Evolutionary conservation across 2,113 vertebrate genomes (phyloP), one percentile per base, ranked within the genome.

Genomic region (Paraplagusia blochii): DNA sequence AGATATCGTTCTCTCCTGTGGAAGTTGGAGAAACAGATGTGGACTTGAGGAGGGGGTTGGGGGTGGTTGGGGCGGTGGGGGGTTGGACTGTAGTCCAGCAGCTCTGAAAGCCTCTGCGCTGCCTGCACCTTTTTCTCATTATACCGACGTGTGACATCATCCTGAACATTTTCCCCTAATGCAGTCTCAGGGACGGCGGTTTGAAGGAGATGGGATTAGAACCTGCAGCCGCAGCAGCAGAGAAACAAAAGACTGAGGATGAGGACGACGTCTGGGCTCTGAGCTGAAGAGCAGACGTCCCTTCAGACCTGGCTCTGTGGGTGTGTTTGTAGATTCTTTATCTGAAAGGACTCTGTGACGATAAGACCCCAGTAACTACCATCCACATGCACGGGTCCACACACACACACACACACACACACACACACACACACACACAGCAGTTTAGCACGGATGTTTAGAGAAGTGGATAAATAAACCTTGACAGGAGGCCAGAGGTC

Each of bases 21-120:
- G 48, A 63, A 74, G 76, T 84, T 81, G 64, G 77, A 53, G 79
- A 86, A 86, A 68, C 82, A 87, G 82, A 88, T 87, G 85, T 87
- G 83, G 74, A 93, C 92, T 70, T 35, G 88, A 12, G 29, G 19
- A 88, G 54, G 83, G 90, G 55, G 88, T 86, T 12, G 88, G 86
- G 0, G 92, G 92, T 88, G 94, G 92, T n/a, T n/a, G 63, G 44
- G 85, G 81, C 68, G 66, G 51, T 15, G 10, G 22, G 19, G 13
- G 48, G 33, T 44, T 55, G 73, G 64, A 56, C 74, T 60, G 53
- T 50, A 9, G 61, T 81, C 74, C 79, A 70, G 78, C 59, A 64
- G 69, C 59, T 11, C 59, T 66, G 56, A 58, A 60, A 66, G 63
- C 8, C 74, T 74, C 76, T 74, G 68, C 69, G 64, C 73, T 68